Percentiles rank a stretch among this genome's conserved stretches.
Evolutionary conservation across 2,797 vertebrate genomes (phyloP).

Genomic region (Sebastes hubbsi): DNA sequence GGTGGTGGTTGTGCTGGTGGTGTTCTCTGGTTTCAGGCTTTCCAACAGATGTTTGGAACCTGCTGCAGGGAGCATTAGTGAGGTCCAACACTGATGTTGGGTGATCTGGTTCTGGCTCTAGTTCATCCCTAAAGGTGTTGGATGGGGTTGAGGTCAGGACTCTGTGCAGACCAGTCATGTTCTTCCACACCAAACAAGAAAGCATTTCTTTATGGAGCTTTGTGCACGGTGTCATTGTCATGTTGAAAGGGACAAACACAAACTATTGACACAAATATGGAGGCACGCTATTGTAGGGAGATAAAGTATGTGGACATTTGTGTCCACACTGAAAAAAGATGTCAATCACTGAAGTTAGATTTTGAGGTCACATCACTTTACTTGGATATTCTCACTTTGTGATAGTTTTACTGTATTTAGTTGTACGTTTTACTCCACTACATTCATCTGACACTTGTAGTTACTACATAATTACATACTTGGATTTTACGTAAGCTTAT

Average conservation of each 20-base stretch:
- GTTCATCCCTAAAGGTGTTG: neutral
- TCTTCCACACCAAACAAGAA: neutral
- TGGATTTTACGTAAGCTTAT: neutral
- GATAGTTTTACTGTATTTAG: neutral
- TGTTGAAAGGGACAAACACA: neutral
- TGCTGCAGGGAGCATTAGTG: neutral
- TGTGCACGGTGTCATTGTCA: neutral
- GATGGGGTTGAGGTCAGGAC: neutral
- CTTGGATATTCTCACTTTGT: accelerated
- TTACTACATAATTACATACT: neutral
- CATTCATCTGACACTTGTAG: neutral
- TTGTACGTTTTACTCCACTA: neutral
- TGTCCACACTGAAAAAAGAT: neutral
- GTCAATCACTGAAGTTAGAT: neutral
- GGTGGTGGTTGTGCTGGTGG: constrained; percentile 62
- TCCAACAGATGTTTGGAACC: neutral
- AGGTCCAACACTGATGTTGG: neutral
- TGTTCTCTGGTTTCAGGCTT: neutral
- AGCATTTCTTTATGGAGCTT: neutral
- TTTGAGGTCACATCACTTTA: neutral
- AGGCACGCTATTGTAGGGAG: neutral
- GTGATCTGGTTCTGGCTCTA: neutral
- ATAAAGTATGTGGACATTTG: neutral
- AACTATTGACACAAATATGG: neutral
- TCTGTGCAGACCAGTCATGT: neutral